These are phyloP conservation scores for Lithobates pipiens DNA, from an alignment of 2,797 vertebrate genomes.

Conservation along the genomic window DNA sequence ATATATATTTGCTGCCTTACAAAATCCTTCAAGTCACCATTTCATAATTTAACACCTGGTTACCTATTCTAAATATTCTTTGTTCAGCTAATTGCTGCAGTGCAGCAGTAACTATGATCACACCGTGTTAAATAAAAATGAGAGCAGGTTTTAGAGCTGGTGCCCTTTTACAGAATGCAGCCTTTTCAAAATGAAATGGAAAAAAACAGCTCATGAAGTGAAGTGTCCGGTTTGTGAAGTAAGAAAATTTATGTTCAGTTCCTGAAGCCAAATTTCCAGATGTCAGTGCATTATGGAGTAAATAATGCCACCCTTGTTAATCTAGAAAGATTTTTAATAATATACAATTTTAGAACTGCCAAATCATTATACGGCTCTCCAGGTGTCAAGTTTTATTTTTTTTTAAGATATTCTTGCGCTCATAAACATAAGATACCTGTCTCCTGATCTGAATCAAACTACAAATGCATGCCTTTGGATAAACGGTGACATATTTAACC, in stretches of 20 bases:
- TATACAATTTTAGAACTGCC: too few species aligned
- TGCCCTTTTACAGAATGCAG: neutral
- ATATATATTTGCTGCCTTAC: neutral
- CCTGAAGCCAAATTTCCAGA: constrained; percentile 1
- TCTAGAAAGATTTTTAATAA: too few species aligned
- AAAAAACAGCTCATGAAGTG: neutral
- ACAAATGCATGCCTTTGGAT: too few species aligned
- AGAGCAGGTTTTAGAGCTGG: neutral
- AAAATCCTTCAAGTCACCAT: neutral
- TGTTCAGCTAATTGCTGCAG: neutral
- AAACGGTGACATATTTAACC: too few species aligned
- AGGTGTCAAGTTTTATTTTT: too few species aligned
- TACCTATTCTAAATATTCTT: neutral
- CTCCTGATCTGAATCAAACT: too few species aligned
- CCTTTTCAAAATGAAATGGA: constrained; percentile 4
- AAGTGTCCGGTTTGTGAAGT: neutral
- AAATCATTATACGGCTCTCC: too few species aligned
- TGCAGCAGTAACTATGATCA: neutral
- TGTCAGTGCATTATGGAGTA: neutral
- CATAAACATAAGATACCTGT: neutral
- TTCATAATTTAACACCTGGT: neutral
- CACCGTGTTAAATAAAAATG: neutral
- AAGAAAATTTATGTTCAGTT: neutral
- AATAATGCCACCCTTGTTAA: neutral
- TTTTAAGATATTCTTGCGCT: neutral